A percentile compares a stretch with the other conserved stretches of the same genome.
Conservation (phyloP, 2,113 vertebrate genomes). For the Oryzias celebensis region DNA sequence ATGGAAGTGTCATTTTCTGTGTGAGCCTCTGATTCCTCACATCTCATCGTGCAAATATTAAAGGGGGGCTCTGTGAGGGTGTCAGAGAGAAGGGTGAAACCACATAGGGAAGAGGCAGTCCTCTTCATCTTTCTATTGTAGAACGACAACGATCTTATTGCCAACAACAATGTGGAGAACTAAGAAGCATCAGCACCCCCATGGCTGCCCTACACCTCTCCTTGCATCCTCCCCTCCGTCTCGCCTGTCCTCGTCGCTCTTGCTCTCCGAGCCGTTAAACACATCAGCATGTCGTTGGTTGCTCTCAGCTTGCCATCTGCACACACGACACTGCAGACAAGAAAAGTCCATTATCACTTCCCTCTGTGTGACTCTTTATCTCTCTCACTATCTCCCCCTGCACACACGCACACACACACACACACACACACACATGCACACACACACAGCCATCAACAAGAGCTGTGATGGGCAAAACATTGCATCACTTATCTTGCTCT, state of each 20-base stretch:
- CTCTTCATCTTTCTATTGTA: slow-evolving; percentile 72
- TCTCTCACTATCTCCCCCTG: slow-evolving; percentile 50
- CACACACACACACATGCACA: slow-evolving; percentile 16
- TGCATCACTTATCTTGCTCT: slow-evolving; percentile 51
- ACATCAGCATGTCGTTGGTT: slow-evolving; percentile 75
- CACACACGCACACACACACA: slow-evolving; percentile 10
- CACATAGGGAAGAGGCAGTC: slow-evolving; percentile 37
- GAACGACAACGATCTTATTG: slow-evolving; percentile 48
- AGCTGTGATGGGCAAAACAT: slow-evolving; percentile 36
- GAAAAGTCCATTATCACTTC: slow-evolving; percentile 77
- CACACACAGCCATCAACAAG: slow-evolving; percentile 12
- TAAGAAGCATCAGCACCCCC: slow-evolving; percentile 63
- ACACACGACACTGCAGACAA: slow-evolving; percentile 67
- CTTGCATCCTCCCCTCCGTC: not conserved
- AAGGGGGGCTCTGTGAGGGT: slow-evolving; percentile 18
- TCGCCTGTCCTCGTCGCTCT: slow-evolving; percentile 20
- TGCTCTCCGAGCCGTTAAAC: slow-evolving; percentile 57
- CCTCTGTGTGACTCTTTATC: slow-evolving; percentile 63
- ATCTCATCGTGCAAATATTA: slow-evolving; percentile 6
- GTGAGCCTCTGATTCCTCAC: slow-evolving; percentile 31
- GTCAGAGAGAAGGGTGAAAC: not conserved
- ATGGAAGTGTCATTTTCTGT: not conserved
- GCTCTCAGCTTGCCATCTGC: slow-evolving; percentile 51
- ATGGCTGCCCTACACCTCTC: not conserved
- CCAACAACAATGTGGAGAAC: slow-evolving; percentile 66